Conservation (phyloP, 1,140 invertebrate species). For the Pinna nobilis region DNA sequence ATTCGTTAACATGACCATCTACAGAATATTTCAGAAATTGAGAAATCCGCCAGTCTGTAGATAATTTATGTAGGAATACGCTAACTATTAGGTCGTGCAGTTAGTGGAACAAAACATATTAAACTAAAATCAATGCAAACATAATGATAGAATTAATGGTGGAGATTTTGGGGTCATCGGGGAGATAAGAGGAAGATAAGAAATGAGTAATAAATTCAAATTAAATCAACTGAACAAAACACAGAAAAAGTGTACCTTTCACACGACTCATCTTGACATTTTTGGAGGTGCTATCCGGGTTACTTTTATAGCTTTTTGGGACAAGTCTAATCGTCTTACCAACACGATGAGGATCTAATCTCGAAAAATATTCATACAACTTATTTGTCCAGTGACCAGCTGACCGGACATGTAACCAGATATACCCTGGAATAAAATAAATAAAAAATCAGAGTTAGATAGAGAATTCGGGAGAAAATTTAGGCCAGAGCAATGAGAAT, state of each 20-base stretch:
- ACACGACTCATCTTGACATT: constrained; percentile 1
- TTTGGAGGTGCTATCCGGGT: not conserved
- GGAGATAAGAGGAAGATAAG: too few species aligned
- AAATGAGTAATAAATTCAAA: not conserved
- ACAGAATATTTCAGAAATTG: too few species aligned
- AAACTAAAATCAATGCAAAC: too few species aligned
- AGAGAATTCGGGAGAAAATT: too few species aligned
- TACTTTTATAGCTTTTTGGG: not conserved
- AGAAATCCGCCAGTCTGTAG: too few species aligned
- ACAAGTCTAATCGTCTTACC: not conserved
- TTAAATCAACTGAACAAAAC: not conserved
- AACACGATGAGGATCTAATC: constrained; percentile 12
- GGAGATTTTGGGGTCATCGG: too few species aligned
- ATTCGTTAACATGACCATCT: too few species aligned
- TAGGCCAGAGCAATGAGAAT: too few species aligned
- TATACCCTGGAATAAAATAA: constrained; percentile 56
- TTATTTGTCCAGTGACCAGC: constrained; percentile 96
- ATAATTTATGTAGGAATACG: too few species aligned
- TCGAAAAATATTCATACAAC: constrained; percentile 91
- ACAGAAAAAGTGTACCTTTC: not conserved
- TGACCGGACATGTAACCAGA: constrained; percentile 95
- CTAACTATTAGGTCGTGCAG: too few species aligned
- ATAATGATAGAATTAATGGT: too few species aligned
- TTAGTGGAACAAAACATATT: too few species aligned
- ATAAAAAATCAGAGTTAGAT: not conserved